Percentiles rank a stretch among this genome's conserved stretches.
phyloP scores from a whole-genome alignment of 2,113 vertebrate genomes.

The Grallaria varia region DNA sequence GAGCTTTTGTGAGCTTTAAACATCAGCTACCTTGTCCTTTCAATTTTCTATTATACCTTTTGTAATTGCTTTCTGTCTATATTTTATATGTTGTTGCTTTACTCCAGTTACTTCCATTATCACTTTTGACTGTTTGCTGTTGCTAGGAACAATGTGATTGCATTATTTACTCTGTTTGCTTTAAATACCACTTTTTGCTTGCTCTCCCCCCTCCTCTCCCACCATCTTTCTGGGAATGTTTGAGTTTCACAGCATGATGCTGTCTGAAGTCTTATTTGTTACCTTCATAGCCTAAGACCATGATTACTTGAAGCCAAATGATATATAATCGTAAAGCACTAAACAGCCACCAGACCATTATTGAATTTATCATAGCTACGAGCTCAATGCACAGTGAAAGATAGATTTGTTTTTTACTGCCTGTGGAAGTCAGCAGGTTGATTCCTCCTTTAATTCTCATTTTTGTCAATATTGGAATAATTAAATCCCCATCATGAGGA shows the following conservation, averaged over 20 bases:
- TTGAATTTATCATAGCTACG: neutral
- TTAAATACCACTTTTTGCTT: neutral
- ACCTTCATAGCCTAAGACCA: neutral
- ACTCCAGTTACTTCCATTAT: constrained; percentile 34
- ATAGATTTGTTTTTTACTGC: constrained; percentile 33
- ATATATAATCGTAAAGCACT: neutral
- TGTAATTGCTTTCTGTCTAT: constrained; percentile 45
- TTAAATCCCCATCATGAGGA: neutral
- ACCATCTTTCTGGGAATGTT: neutral
- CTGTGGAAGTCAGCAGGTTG: neutral
- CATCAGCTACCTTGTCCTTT: constrained; percentile 28
- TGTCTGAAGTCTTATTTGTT: constrained; percentile 32
- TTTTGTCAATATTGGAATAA: constrained; percentile 22
- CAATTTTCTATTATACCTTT: constrained; percentile 46
- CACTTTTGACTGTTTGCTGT: neutral
- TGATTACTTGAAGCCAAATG: neutral
- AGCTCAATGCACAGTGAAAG: constrained; percentile 19
- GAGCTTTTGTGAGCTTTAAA: constrained; percentile 29
- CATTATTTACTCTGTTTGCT: constrained; percentile 20
- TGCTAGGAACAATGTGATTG: neutral
- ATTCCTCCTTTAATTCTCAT: constrained; percentile 21
- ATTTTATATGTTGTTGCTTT: constrained; percentile 23
- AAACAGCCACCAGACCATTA: constrained; percentile 9
- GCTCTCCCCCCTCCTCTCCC: neutral
- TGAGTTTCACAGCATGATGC: neutral